phyloP scores from a whole-genome alignment of 1,140 invertebrate species.

The Ptiloglossa arizonensis region DNA sequence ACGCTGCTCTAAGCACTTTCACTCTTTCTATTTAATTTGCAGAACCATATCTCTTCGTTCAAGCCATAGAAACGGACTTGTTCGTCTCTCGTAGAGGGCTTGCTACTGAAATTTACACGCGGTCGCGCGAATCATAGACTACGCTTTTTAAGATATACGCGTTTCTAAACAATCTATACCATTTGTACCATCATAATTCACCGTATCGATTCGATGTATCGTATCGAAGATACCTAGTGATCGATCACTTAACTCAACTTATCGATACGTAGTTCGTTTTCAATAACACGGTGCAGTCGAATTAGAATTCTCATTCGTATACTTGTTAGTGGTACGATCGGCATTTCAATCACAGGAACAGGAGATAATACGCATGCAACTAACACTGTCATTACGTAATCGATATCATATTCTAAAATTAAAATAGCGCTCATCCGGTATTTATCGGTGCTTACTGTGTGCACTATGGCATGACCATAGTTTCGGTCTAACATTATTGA shows the following conservation, averaged over 20 bases:
- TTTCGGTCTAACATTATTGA: background rate
- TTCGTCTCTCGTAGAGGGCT: background rate
- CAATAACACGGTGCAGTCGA: background rate
- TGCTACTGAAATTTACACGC: background rate
- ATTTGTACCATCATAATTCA: background rate
- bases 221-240: background rate
- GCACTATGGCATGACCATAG: background rate
- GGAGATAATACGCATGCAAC: background rate
- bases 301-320: no score
- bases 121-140: background rate
- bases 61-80: constrained; percentile 1
- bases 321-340: background rate
- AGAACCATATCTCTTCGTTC: background rate
- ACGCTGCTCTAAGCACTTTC: background rate
- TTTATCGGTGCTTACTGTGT: background rate
- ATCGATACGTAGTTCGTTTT: background rate
- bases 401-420: background rate
- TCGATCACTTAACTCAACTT: background rate
- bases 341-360: background rate
- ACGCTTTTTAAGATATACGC: background rate
- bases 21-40: background rate
- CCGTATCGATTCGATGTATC: background rate
- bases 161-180: background rate
- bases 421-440: background rate
- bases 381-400: background rate